These are phyloP conservation scores for Nemopilema nomurai DNA, from an alignment of 30 jellyfish, hydroid and myxozoan genomes.

Conservation along the genomic window DNA sequence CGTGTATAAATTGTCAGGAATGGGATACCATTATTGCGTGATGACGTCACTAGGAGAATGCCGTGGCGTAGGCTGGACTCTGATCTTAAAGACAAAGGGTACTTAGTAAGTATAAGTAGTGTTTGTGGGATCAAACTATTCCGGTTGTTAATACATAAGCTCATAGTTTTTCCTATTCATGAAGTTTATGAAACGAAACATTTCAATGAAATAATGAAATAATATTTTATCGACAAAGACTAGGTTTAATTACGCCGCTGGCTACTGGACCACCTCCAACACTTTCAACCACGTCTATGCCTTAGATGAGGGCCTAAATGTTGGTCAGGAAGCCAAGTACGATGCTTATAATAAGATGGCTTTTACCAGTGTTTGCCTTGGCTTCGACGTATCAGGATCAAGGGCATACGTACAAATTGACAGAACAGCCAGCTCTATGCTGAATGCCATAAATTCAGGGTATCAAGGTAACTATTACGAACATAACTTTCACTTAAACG, in stretches of 20 bases:
- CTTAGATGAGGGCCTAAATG: not conserved
- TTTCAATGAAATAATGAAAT: too few relatives aligned
- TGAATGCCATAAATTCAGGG: not conserved
- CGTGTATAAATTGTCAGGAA: constrained; percentile 6
- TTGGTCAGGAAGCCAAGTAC: constrained; percentile 23
- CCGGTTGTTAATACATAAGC: not conserved
- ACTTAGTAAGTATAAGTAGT: not conserved
- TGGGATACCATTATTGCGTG: constrained; percentile 48
- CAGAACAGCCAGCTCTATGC: constrained; percentile 1
- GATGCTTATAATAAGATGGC: constrained; percentile 24
- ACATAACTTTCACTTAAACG: too few relatives aligned
- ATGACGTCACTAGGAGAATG: constrained; percentile 24
- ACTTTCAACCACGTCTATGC: constrained; percentile 22
- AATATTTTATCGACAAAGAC: too few relatives aligned
- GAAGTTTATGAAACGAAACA: not conserved
- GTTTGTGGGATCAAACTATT: not conserved
- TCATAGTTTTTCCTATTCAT: too few relatives aligned
- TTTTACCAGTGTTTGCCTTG: constrained; percentile 18
- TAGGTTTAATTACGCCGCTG: constrained; percentile 10
- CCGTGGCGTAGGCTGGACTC: constrained; percentile 49
- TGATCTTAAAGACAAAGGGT: constrained; percentile 31
- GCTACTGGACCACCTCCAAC: constrained; percentile 20
- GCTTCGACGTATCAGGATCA: constrained; percentile 11
- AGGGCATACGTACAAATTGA: not conserved
- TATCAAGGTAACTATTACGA: constrained; percentile 1